A percentile compares a stretch with the other conserved stretches of the same genome.
Conservation (phyloP, 2,797 vertebrate species). For the Sardinella longiceps region DNA sequence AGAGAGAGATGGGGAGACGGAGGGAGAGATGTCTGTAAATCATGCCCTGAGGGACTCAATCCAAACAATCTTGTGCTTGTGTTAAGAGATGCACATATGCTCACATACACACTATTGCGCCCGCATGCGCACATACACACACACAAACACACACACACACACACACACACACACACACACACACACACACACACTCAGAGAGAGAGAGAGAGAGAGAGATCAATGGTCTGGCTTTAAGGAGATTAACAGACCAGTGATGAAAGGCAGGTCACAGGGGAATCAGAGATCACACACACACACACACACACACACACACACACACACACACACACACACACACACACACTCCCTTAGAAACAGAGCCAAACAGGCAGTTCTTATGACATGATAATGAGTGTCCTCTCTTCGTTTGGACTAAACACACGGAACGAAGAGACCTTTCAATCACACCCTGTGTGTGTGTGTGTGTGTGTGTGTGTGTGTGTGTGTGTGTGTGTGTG, state of each 20-base stretch:
- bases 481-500: constrained; percentile 7
- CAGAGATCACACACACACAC: background rate
- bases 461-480: background rate
- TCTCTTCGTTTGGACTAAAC: too few relatives aligned
- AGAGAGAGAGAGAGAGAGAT: background rate
- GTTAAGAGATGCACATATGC: background rate
- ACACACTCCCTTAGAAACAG: constrained; percentile 19
- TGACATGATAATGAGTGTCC: too few relatives aligned
- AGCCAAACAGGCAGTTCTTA: too few relatives aligned
- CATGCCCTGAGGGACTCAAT: background rate
- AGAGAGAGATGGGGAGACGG: background rate
- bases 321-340: constrained; percentile 36
- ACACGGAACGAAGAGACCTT: too few relatives aligned
- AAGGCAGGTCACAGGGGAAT: constrained; percentile 5
- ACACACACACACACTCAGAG: too few relatives aligned
- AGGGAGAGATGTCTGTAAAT: background rate
- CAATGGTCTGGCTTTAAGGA: background rate
- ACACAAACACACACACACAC: too few relatives aligned
- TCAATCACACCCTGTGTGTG: background rate
- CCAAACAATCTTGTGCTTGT: too few relatives aligned
- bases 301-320: constrained; percentile 39
- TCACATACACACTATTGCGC: too few relatives aligned
- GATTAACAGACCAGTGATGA: background rate
- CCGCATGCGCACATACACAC: too few relatives aligned
- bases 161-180: too few relatives aligned